A percentile compares a stretch with the other conserved stretches of the same genome.
phyloP scores from a whole-genome alignment of 2,888 invertebrate species.

The Mesorhabditis sp. region DNA sequence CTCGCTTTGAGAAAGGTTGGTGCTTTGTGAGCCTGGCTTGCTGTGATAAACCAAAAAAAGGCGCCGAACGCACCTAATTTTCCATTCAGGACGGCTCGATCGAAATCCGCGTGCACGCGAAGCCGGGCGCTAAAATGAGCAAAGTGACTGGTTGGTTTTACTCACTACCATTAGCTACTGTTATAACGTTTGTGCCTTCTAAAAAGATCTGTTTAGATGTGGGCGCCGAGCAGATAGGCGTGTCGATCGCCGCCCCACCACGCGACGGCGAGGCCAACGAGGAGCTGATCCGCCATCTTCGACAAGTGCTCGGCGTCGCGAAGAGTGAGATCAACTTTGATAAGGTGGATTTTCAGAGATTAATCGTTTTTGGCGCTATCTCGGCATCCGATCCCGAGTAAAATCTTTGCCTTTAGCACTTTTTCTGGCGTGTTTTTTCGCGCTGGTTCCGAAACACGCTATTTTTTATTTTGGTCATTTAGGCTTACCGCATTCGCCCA shows the following conservation, averaged over 20 bases:
- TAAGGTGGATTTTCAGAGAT: constrained; percentile 59
- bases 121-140: constrained; percentile 74
- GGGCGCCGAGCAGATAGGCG: constrained; percentile 67
- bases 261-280: constrained; percentile 77
- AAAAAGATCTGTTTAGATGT: constrained; percentile 27
- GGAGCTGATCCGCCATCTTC: constrained; percentile 72
- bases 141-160: constrained; percentile 66
- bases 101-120: constrained; percentile 69
- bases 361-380: no score
- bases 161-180: constrained; percentile 7
- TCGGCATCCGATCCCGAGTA: no score
- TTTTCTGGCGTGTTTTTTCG: no score
- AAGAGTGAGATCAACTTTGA: constrained; percentile 73
- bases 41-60: no score
- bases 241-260: constrained; percentile 77
- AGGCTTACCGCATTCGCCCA: background rate
- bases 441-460: background rate
- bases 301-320: constrained; percentile 69
- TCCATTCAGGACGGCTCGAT: constrained; percentile 64
- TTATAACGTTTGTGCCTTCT: background rate
- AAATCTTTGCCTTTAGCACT: no score
- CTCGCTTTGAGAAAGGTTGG: no score
- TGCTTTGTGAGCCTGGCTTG: no score
- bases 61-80: no score
- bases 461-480: background rate